Evolutionary conservation across 2,888 invertebrate genomes (phyloP), one percentile per base, ranked within the genome.

Genomic region (Macrophya annulata): DNA sequence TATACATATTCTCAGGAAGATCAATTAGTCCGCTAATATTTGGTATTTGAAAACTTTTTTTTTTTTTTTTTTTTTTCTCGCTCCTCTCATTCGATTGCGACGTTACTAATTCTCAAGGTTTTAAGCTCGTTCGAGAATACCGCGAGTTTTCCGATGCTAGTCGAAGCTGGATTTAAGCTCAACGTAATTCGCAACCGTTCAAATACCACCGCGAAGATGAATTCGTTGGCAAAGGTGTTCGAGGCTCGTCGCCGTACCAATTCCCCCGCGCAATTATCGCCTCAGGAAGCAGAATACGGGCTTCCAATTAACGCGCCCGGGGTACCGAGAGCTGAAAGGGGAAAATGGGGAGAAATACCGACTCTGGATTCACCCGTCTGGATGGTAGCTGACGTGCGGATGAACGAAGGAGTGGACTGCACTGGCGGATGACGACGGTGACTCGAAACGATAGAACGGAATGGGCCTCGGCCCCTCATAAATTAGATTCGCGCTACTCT

Each of bases 241-340:
- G 25, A 51, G 48, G 51, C 31, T 77, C 76, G 76, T 15, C 76
- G 51, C 17, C 25, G 76, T 31, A 62, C 59, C 62, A 81, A 81
- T 81, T 81, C 81, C 81, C 62, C 62, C 81, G 81, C 81, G 81
- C 81, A 88, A 87, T 88, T 87, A 88, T 86, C 85, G 84, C 31
- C 65, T 25, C 74, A 84, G 86, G 85, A 88, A 88, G 84, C 86
- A 82, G 87, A 88, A 88, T 86, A 84, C 84, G 79, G 85, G 81
- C 81, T 84, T 86, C 86, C 88, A 87, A 88, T 88, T 88, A 88
- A 88, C 87, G 86, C 83, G 85, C 74, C 62, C 15, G 5, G 5
- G 51, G 48, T 77, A 51, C 76, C 48, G 76, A 81, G 62, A 48
- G 81, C 43, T 48, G 81, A 62, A 62, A 62, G 81, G 81, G 62